These are phyloP conservation scores for Pristionchus japonicus DNA, from an alignment of 2,888 invertebrate species.

Conservation along the genomic window DNA sequence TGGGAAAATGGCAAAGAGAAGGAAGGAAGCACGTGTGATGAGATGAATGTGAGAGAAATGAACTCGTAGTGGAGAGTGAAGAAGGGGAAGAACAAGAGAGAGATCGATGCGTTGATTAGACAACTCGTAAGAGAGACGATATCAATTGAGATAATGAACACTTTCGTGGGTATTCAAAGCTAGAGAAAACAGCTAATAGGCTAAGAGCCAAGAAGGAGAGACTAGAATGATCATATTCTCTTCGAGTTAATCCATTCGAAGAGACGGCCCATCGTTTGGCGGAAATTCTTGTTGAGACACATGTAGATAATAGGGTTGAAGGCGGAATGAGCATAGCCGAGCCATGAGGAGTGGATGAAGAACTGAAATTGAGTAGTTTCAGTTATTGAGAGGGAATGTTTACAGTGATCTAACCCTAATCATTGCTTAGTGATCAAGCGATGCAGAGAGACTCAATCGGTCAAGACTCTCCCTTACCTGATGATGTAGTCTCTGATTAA, in stretches of 20 bases:
- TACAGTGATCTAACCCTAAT: too few relatives aligned
- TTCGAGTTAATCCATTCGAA: slow-evolving; percentile 25
- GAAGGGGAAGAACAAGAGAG: not conserved
- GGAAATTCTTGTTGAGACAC: slow-evolving; percentile 68
- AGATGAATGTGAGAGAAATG: slow-evolving; percentile 18
- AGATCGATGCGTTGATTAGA: slow-evolving; percentile 18
- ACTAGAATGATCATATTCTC: not conserved
- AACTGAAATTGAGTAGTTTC: slow-evolving; percentile 40
- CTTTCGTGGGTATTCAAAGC: not conserved
- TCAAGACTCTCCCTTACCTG: not conserved
- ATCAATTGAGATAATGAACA: not conserved
- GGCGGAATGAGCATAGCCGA: slow-evolving; percentile 66
- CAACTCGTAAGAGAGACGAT: not conserved
- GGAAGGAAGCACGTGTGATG: not conserved
- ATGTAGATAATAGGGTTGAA: slow-evolving; percentile 70
- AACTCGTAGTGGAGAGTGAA: not conserved
- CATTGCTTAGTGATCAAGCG: not conserved
- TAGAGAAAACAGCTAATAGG: not conserved
- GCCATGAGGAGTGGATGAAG: slow-evolving; percentile 52
- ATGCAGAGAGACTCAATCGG: not conserved
- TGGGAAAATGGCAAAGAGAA: not conserved
- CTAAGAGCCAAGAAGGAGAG: not conserved
- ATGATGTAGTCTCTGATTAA: slow-evolving; percentile 43
- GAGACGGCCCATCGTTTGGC: slow-evolving; percentile 59
- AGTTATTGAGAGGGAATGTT: too few relatives aligned